phyloP scores from a whole-genome alignment of 2,888 invertebrate genomes.

The Leucozona laternaria region DNA sequence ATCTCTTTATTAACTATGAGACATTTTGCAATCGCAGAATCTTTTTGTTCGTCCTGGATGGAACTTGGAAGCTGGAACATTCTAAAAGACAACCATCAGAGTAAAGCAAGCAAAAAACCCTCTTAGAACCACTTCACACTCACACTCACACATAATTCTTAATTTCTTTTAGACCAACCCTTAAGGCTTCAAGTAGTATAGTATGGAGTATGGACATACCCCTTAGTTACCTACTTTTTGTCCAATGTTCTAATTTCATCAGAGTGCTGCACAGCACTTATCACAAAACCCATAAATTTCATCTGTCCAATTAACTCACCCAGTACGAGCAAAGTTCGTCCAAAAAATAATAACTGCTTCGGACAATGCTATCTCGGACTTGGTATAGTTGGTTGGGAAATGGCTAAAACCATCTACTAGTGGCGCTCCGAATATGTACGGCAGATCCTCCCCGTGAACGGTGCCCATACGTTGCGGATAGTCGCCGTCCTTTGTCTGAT shows the following conservation, averaged over 20 bases:
- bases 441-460: conserved; percentile 95
- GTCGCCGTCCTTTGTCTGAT: conserved; percentile 94
- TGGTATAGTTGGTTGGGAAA: conserved; percentile 94
- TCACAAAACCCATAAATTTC: conserved; percentile 70
- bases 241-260: conserved; percentile 60
- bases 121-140: neutral
- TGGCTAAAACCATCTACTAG: conserved; percentile 91
- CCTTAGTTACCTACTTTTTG: conserved; percentile 1
- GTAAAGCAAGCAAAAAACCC: neutral
- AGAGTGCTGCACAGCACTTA: conserved; percentile 61
- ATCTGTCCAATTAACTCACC: conserved; percentile 87
- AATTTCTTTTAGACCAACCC: neutral
- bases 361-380: conserved; percentile 92
- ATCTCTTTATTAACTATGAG: conserved; percentile 72
- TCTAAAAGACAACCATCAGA: conserved; percentile 21
- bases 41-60: conserved; percentile 24
- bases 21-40: conserved; percentile 64
- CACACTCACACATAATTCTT: neutral
- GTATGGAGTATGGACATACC: too few species aligned
- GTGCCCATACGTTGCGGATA: conserved; percentile 97
- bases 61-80: neutral
- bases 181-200: neutral
- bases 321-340: conserved; percentile 94
- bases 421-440: conserved; percentile 96
- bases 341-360: conserved; percentile 95